Percentiles rank a stretch among this genome's conserved stretches.
These are phyloP conservation scores for Apodemia hepburni DNA, from an alignment of 2,888 invertebrate genomes.

Conservation along the genomic window DNA sequence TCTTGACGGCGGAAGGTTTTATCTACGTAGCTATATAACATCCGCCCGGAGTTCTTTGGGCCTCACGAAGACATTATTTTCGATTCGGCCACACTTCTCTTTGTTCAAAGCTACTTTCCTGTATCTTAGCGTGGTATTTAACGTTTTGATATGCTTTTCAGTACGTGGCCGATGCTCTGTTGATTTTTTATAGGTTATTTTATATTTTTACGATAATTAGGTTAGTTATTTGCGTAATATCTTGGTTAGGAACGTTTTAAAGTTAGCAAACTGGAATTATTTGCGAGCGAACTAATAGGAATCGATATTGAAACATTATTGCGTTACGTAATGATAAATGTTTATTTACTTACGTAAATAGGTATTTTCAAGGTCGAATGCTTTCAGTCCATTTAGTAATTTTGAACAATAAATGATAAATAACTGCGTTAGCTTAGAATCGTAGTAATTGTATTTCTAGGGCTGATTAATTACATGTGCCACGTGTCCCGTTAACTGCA, in stretches of 20 bases:
- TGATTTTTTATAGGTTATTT: slow-evolving; percentile 57
- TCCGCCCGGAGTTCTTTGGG: slow-evolving; percentile 70
- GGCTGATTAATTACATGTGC: slow-evolving; percentile 11
- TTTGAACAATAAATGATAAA: slow-evolving; percentile 30
- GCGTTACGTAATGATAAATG: slow-evolving; percentile 61
- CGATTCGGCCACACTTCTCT: slow-evolving; percentile 61
- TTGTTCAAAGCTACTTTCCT: slow-evolving; percentile 75
- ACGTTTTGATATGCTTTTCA: slow-evolving; percentile 56
- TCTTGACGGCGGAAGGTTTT: slow-evolving; percentile 77
- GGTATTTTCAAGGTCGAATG: slow-evolving; percentile 64
- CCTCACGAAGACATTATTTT: slow-evolving; percentile 71
- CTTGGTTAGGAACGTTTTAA: slow-evolving; percentile 33
- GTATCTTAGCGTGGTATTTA: slow-evolving; percentile 49
- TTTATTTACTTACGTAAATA: slow-evolving; percentile 49
- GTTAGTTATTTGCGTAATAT: slow-evolving; percentile 34
- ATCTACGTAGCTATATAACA: slow-evolving; percentile 78
- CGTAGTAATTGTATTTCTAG: neutral
- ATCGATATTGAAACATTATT: slow-evolving; percentile 54
- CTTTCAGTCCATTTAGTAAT: slow-evolving; percentile 42
- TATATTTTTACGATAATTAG: slow-evolving; percentile 31
- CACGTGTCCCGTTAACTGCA: slow-evolving; percentile 10
- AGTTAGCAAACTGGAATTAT: slow-evolving; percentile 49
- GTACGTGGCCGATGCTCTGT: slow-evolving; percentile 33
- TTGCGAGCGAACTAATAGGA: slow-evolving; percentile 43
- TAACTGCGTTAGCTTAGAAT: slow-evolving; percentile 28